These are phyloP conservation scores for Coreius guichenoti DNA, from an alignment of 2,797 vertebrate species.

Conservation along the genomic window DNA sequence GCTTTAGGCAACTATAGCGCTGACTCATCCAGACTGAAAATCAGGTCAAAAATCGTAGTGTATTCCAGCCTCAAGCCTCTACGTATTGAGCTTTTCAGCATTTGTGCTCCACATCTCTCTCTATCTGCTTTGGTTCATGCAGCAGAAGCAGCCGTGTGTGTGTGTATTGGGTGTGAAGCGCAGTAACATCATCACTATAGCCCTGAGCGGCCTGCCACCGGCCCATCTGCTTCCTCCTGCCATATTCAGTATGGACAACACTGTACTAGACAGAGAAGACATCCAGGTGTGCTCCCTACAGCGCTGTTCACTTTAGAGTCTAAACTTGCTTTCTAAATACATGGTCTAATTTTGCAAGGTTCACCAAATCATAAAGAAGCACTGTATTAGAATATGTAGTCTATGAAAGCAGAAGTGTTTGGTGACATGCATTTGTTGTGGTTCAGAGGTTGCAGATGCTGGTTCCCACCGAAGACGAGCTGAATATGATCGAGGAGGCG, in stretches of 20 bases:
- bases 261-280: constrained; percentile 80
- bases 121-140: not conserved
- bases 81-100: not conserved
- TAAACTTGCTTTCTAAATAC: not conserved
- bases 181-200: constrained; percentile 83
- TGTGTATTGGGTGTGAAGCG: constrained; percentile 78
- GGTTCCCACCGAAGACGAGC: constrained; percentile 79
- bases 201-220: constrained; percentile 78
- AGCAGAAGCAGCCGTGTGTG: constrained; percentile 72
- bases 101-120: constrained; percentile 20
- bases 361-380: not conserved
- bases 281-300: constrained; percentile 72
- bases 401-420: not conserved
- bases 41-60: not conserved
- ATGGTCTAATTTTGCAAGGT: not conserved
- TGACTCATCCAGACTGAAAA: not conserved
- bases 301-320: not conserved
- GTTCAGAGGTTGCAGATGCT: constrained; percentile 74
- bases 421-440: constrained; percentile 19
- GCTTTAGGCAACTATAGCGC: not conserved
- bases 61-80: not conserved
- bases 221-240: constrained; percentile 77
- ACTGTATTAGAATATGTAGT: too few relatives aligned
- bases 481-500: constrained; percentile 74
- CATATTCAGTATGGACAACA: constrained; percentile 80